Evolutionary conservation across 35 echinoderm and acorn worm genomes (phyloP).

Genomic region (Heliocidaris tuberculata): DNA sequence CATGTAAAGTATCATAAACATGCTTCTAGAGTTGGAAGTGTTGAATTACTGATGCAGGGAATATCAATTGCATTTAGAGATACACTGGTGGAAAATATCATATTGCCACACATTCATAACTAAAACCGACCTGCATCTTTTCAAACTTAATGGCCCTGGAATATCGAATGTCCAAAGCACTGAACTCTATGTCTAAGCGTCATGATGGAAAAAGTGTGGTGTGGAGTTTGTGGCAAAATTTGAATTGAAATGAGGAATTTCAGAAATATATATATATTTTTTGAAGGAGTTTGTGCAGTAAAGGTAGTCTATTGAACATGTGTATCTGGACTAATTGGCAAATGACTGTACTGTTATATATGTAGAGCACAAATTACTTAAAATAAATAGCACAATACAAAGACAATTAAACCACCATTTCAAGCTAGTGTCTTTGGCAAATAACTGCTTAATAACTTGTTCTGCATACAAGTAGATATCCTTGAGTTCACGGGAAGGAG

Average conservation of each 20-base stretch:
- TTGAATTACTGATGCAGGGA: neutral
- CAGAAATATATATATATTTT: neutral
- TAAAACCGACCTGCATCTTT: neutral
- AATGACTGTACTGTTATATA: too few species aligned
- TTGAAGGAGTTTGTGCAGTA: neutral
- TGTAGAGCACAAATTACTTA: too few species aligned
- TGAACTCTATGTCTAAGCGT: neutral
- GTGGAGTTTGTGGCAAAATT: neutral
- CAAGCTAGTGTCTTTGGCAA: too few species aligned
- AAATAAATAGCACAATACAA: too few species aligned
- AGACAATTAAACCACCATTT: too few species aligned
- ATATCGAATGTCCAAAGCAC: neutral
- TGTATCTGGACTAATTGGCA: too few species aligned
- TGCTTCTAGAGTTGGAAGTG: neutral
- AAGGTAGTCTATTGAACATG: too few species aligned
- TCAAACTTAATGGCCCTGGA: neutral
- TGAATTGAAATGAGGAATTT: neutral
- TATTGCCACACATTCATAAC: neutral
- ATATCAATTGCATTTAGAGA: neutral
- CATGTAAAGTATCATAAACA: neutral
- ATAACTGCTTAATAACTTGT: too few species aligned
- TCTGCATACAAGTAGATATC: too few species aligned
- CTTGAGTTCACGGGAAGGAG: too few species aligned
- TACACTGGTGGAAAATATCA: neutral
- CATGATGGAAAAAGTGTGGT: neutral